Percentiles rank a stretch among this genome's conserved stretches.
These are phyloP conservation scores for Linurgus olivaceus DNA, from an alignment of 2,797 vertebrate species.

Conservation along the genomic window DNA sequence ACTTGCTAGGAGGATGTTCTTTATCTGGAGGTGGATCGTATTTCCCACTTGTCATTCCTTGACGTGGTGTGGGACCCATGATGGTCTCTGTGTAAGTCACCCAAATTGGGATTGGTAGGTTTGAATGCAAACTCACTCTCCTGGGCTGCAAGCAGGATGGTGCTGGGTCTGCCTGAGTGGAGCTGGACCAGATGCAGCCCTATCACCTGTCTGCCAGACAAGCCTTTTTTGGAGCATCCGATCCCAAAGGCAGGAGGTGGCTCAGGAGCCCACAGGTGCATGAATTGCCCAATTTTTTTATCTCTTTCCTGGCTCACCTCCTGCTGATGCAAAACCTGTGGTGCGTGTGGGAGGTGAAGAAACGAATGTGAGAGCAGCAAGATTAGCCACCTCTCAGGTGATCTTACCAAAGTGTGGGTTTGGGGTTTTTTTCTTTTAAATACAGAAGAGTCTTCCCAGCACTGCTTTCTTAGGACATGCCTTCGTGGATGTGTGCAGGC, in stretches of 20 bases:
- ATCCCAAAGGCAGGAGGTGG: neutral
- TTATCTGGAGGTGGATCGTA: neutral
- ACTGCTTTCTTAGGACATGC: neutral
- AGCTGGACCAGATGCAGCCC: neutral
- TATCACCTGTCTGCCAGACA: constrained; percentile 21
- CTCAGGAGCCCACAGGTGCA: neutral
- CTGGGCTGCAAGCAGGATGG: neutral
- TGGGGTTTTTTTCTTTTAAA: neutral
- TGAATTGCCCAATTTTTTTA: constrained; percentile 36
- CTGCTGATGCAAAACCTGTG: constrained; percentile 62
- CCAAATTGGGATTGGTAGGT: neutral
- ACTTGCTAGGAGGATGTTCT: neutral
- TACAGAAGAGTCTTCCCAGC: neutral
- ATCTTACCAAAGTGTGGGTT: neutral
- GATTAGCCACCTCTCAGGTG: constrained; percentile 54
- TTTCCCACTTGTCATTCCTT: neutral
- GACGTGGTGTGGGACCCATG: neutral
- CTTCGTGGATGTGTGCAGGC: neutral
- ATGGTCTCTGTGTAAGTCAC: neutral
- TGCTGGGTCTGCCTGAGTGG: neutral
- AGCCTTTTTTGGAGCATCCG: constrained; percentile 53
- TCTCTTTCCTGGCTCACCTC: constrained; percentile 18
- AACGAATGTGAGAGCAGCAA: constrained; percentile 46
- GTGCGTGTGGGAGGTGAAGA: constrained; percentile 59
- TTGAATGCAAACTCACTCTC: neutral